These are phyloP conservation scores for Nautilus pompilius DNA, from an alignment of 1,140 invertebrate species.

Conservation along the genomic window DNA sequence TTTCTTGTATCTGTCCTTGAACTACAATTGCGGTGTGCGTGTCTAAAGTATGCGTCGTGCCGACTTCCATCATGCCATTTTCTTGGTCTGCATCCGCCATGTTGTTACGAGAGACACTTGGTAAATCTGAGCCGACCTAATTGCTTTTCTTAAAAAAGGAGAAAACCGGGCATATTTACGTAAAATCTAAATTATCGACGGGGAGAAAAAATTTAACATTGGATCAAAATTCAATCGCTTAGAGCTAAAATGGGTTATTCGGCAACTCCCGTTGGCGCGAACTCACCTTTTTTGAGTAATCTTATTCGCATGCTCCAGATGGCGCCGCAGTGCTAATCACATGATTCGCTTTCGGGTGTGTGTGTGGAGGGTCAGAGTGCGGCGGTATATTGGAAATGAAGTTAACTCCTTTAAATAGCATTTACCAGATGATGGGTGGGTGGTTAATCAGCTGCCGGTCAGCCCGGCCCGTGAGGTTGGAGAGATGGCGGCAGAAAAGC, in stretches of 20 bases:
- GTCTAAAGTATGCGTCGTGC: slow-evolving; percentile 22
- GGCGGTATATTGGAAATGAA: too few relatives aligned
- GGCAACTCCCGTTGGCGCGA: slow-evolving; percentile 11
- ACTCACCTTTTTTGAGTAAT: slow-evolving; percentile 9
- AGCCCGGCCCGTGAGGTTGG: too few relatives aligned
- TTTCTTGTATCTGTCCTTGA: slow-evolving; percentile 7
- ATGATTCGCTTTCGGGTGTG: too few relatives aligned
- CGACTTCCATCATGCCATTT: slow-evolving; percentile 27
- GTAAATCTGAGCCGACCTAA: not conserved
- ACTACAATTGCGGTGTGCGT: slow-evolving; percentile 18
- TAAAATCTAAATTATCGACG: not conserved
- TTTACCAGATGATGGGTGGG: too few relatives aligned
- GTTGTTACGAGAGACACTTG: slow-evolving; percentile 21
- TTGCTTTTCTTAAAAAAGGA: not conserved
- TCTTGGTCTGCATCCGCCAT: slow-evolving; percentile 40
- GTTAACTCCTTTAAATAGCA: too few relatives aligned
- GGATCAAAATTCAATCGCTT: not conserved
- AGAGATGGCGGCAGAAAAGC: too few relatives aligned
- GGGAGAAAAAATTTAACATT: not conserved
- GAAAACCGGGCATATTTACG: not conserved
- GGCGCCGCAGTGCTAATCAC: too few relatives aligned
- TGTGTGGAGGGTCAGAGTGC: too few relatives aligned
- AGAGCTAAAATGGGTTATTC: not conserved
- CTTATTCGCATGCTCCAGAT: slow-evolving; percentile 12
- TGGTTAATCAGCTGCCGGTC: too few relatives aligned